phyloP scores from a whole-genome alignment of 2,888 invertebrate genomes.

The Unio pictorum region DNA sequence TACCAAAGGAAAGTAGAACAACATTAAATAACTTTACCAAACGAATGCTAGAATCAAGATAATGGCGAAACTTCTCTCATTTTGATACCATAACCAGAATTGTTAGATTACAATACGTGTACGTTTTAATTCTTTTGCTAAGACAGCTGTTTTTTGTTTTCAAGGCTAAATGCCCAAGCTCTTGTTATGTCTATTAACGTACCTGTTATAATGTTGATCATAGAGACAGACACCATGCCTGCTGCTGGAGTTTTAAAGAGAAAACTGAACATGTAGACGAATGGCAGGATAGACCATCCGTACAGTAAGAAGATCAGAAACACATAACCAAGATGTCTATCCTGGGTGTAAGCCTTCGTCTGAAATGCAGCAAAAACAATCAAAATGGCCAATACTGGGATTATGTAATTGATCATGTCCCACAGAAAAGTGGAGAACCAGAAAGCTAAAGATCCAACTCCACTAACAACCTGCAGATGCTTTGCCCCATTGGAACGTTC shows the following conservation, averaged over 20 bases:
- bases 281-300: constrained; percentile 82
- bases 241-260: constrained; percentile 82
- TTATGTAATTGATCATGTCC: constrained; percentile 79
- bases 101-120: too few species aligned
- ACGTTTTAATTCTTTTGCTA: too few species aligned
- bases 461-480: constrained; percentile 67
- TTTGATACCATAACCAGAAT: too few species aligned
- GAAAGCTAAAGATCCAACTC: constrained; percentile 74
- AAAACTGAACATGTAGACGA: constrained; percentile 81
- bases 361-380: constrained; percentile 79
- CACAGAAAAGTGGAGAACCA: constrained; percentile 82
- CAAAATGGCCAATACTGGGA: constrained; percentile 76
- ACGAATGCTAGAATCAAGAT: too few species aligned
- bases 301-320: constrained; percentile 79
- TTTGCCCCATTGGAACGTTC: constrained; percentile 59
- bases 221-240: constrained; percentile 82
- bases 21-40: too few species aligned
- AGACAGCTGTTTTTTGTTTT: too few species aligned
- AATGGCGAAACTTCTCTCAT: too few species aligned
- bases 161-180: background rate
- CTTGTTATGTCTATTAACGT: constrained; percentile 5
- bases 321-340: constrained; percentile 66
- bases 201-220: constrained; percentile 83
- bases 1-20: too few species aligned
- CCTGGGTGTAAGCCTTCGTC: constrained; percentile 77